Evolutionary conservation across 2,797 vertebrate species (phyloP).

Genomic region (Parauchenoglanis ngamensis): DNA sequence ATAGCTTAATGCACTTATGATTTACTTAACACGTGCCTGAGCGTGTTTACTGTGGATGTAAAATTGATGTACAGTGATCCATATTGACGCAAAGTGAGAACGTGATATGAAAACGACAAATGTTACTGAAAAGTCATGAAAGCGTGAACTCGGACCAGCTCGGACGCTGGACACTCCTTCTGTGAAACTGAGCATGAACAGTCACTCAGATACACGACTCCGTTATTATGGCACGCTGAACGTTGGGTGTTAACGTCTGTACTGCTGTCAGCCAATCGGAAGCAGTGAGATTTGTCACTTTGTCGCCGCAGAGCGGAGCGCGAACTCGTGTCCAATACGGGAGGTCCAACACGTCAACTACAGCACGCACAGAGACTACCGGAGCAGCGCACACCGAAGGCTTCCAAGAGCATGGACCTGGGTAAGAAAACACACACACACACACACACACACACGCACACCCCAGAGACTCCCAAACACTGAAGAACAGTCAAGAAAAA

Average conservation of each 20-base stretch:
- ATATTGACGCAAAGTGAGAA: not conserved
- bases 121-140: not conserved
- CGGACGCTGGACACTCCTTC: not conserved
- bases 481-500: not conserved
- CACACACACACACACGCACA: not conserved
- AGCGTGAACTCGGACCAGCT: not conserved
- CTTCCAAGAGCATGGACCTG: constrained; percentile 85
- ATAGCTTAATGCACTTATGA: not conserved
- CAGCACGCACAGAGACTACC: not conserved
- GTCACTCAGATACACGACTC: too few relatives aligned
- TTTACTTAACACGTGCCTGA: not conserved
- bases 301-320: not conserved
- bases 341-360: constrained; percentile 55
- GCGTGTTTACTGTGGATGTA: not conserved
- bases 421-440: constrained; percentile 69
- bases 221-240: not conserved
- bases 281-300: not conserved
- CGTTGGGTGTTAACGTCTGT: not conserved
- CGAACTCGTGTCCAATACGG: constrained; percentile 29
- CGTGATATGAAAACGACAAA: not conserved
- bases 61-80: not conserved
- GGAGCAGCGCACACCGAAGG: constrained; percentile 75
- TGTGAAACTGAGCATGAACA: not conserved
- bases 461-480: not conserved
- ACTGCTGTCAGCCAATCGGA: not conserved